Evolutionary conservation across 2,797 vertebrate species (phyloP).

Genomic region (Hippoglossus hippoglossus): DNA sequence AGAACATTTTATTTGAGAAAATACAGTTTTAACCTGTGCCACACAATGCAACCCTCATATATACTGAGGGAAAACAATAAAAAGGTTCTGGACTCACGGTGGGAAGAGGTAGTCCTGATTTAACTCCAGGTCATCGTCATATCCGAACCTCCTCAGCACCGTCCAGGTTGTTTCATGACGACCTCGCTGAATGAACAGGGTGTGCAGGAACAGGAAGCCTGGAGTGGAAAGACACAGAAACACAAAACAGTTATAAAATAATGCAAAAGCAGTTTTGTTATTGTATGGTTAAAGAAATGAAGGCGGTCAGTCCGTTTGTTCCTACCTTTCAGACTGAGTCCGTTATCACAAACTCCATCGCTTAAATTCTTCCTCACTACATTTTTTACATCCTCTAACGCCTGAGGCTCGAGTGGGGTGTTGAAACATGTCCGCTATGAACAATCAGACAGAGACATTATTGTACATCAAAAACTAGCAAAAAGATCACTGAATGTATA

Average conservation of each 20-base stretch:
- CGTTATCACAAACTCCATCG: conserved; percentile 91
- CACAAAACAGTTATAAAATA: neutral
- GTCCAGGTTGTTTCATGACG: conserved; percentile 98
- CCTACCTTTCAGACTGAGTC: conserved; percentile 92
- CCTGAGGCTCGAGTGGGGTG: conserved; percentile 92
- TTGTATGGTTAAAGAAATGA: neutral
- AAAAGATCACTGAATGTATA: neutral
- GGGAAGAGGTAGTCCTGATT: conserved; percentile 96
- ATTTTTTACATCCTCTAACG: conserved; percentile 96
- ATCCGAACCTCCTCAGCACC: conserved; percentile 93
- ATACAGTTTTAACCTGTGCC: no score
- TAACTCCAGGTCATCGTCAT: conserved; percentile 94
- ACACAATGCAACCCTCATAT: no score
- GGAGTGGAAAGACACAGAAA: conserved; percentile 1
- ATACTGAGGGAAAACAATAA: neutral
- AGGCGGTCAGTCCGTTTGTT: neutral
- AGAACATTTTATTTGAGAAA: no score
- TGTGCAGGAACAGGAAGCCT: conserved; percentile 98
- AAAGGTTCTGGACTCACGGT: conserved; percentile 80
- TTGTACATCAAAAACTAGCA: neutral
- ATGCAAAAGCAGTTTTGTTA: neutral
- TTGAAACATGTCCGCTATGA: conserved; percentile 95
- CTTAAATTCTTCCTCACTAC: conserved; percentile 94
- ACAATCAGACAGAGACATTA: neutral
- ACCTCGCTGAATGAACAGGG: conserved; percentile 96